phyloP scores from a whole-genome alignment of 2,113 vertebrate genomes.

The Calonectris borealis region DNA sequence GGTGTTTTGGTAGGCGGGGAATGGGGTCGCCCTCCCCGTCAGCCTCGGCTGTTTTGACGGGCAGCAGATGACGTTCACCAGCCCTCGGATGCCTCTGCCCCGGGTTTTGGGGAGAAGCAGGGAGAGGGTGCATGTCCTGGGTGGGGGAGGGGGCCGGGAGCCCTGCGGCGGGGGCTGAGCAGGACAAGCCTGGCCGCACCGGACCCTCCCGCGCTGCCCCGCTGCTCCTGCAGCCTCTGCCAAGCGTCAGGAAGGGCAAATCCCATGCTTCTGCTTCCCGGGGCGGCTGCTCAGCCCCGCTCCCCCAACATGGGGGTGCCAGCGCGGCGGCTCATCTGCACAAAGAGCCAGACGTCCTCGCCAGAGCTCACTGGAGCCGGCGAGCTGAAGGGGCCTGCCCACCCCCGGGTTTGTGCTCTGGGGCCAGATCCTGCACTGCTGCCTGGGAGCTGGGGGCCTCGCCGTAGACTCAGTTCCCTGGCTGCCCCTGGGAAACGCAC shows the following conservation, averaged over 20 bases:
- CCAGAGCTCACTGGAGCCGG: neutral
- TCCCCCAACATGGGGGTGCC: neutral
- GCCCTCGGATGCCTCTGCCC: rapidly evolving
- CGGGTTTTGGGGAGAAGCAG: neutral
- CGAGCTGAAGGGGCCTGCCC: neutral
- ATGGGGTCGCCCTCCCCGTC: rapidly evolving
- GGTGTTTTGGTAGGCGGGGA: neutral
- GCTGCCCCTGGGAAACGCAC: neutral
- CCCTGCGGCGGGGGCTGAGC: neutral
- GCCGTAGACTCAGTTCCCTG: neutral
- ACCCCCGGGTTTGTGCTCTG: neutral
- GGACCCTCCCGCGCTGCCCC: rapidly evolving
- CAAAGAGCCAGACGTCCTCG: neutral
- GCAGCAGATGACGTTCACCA: neutral
- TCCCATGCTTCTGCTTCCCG: neutral
- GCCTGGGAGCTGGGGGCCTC: neutral
- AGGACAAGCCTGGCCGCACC: rapidly evolving
- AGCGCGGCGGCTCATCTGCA: neutral
- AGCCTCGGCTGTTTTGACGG: neutral
- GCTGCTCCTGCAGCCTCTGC: neutral
- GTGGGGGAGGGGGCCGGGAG: neutral
- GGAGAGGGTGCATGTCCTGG: rapidly evolving
- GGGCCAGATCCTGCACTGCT: neutral
- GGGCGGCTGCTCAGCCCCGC: neutral
- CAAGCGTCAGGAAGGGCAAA: rapidly evolving